phyloP scores from a whole-genome alignment of 1,140 invertebrate species.

The Pseudomyrmex flavicornis region DNA sequence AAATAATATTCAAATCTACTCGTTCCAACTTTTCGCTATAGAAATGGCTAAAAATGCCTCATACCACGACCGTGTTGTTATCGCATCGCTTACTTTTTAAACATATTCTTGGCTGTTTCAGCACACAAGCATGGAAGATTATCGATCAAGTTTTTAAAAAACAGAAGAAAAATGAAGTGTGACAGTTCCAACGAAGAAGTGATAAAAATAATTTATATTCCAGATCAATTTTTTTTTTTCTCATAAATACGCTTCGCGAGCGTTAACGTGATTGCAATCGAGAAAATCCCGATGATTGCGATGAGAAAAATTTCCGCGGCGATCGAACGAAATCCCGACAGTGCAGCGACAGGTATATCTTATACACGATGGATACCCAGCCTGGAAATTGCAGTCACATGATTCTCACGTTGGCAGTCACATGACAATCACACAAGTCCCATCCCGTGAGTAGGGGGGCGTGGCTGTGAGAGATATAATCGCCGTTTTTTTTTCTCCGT shows the following conservation, averaged over 20 bases:
- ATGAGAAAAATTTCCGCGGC: neutral
- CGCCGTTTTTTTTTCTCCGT: neutral
- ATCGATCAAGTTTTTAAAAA: conserved; percentile 32
- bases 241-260: neutral
- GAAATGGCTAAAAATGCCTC: neutral
- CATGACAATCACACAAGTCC: conserved; percentile 82
- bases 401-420: conserved; percentile 82
- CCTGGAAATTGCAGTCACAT: conserved; percentile 78
- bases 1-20: too few relatives aligned
- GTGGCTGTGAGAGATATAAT: conserved; percentile 56
- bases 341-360: conserved; percentile 3
- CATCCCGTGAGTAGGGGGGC: conserved; percentile 73
- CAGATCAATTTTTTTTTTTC: neutral
- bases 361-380: conserved; percentile 33
- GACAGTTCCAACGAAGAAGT: conserved; percentile 5
- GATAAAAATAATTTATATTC: conserved; percentile 38
- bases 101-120: conserved; percentile 8
- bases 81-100: neutral
- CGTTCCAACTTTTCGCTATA: neutral
- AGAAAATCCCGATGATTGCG: neutral
- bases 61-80: neutral
- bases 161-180: too few relatives aligned
- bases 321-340: neutral
- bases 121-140: conserved; percentile 8
- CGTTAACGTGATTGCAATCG: neutral